Evolutionary conservation across 2,797 vertebrate genomes (phyloP).

Genomic region (Coregonus ussuriensis): DNA sequence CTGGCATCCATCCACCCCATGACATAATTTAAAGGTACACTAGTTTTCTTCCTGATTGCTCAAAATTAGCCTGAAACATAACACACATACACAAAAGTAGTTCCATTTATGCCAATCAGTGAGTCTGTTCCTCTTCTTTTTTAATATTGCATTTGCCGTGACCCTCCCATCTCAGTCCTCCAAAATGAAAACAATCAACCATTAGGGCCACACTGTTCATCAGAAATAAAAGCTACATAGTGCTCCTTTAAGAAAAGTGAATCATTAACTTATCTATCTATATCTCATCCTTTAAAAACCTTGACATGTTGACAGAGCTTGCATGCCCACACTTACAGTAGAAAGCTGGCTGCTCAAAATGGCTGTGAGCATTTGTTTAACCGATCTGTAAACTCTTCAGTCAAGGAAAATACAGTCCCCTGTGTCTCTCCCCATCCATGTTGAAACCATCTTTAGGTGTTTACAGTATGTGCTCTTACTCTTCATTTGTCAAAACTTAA

Average conservation of each 20-base stretch:
- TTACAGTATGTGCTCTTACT: neutral
- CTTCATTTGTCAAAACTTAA: neutral
- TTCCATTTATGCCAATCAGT: neutral
- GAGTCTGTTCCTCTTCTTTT: neutral
- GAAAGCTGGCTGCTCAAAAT: neutral
- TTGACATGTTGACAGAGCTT: slow-evolving; percentile 2
- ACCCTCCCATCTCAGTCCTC: neutral
- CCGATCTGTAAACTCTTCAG: slow-evolving; percentile 24
- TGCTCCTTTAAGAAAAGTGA: neutral
- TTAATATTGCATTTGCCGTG: neutral
- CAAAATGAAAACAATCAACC: neutral
- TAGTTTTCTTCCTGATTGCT: neutral
- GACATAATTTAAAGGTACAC: neutral
- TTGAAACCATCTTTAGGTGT: neutral
- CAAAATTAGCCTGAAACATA: neutral
- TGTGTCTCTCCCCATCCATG: neutral
- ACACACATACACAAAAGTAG: neutral
- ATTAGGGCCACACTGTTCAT: neutral
- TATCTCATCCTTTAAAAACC: slow-evolving; percentile 2
- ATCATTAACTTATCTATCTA: slow-evolving; percentile 15
- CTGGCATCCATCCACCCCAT: no score
- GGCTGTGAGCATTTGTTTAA: slow-evolving; percentile 3
- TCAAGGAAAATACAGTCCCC: neutral
- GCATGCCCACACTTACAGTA: neutral
- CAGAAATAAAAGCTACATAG: neutral